Evolutionary conservation across 2,888 invertebrate species (phyloP).

Genomic region (Cristatella mucedo): DNA sequence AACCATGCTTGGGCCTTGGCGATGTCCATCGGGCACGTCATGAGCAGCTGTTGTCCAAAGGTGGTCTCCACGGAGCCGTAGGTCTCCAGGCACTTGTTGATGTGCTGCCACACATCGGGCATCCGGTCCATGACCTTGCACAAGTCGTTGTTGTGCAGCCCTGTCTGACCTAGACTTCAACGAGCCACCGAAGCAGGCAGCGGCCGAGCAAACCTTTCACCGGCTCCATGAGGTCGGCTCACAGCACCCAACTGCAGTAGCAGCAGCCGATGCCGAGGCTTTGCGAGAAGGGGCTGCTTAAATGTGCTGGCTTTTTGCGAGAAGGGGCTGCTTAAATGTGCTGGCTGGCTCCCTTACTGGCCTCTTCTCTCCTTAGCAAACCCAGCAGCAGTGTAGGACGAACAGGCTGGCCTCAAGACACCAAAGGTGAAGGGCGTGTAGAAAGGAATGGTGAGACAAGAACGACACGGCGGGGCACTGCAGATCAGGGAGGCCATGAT

Average conservation of each 20-base stretch:
- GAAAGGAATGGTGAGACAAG: no score
- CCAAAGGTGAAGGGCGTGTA: no score
- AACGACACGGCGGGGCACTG: no score
- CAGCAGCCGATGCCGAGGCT: no score
- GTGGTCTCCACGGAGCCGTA: conserved; percentile 95
- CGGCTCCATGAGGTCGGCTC: conserved; percentile 95
- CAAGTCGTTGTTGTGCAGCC: conserved; percentile 26
- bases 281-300: no score
- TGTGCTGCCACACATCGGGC: conserved; percentile 80
- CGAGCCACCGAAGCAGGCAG: conserved; percentile 52
- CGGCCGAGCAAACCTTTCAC: conserved; percentile 85
- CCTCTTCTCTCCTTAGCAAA: no score
- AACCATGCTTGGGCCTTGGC: conserved; percentile 75
- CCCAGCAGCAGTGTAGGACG: no score
- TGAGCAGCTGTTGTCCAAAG: conserved; percentile 58
- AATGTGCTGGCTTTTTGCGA: no score
- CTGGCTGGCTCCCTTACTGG: no score
- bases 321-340: no score
- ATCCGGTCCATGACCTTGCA: conserved; percentile 66
- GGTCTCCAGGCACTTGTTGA: conserved; percentile 84
- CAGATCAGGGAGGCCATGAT: no score
- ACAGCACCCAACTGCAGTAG: conserved; percentile 61
- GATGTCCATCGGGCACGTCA: conserved; percentile 53
- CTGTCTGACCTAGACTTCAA: conserved; percentile 65
- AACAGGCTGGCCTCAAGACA: no score